Evolutionary conservation across 2,797 vertebrate genomes (phyloP).

Genomic region (Toxotes lorentzi): DNA sequence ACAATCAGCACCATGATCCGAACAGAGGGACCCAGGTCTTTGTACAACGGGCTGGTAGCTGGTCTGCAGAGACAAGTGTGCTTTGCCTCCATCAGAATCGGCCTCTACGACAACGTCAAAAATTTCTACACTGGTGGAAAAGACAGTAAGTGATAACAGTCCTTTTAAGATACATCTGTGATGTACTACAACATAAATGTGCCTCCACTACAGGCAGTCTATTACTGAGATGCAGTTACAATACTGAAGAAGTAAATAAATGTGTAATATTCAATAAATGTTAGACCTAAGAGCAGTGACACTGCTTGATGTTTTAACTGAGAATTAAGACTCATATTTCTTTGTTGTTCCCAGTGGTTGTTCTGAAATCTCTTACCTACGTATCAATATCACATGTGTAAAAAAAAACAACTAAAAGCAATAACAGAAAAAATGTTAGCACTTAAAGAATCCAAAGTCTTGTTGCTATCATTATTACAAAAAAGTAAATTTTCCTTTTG

Average conservation of each 20-base stretch:
- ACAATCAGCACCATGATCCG: conserved; percentile 89
- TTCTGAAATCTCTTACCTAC: no score
- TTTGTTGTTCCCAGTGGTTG: background rate
- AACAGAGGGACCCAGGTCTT: conserved; percentile 87
- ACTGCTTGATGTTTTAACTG: background rate
- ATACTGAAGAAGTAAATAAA: background rate
- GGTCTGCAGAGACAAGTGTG: conserved; percentile 91
- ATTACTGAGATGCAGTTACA: background rate
- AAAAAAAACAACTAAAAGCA: background rate
- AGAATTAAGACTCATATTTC: background rate
- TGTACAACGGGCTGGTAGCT: conserved; percentile 90
- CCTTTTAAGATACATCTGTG: background rate
- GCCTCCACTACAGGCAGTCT: no score
- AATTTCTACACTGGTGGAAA: conserved; percentile 87
- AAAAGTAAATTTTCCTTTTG: background rate
- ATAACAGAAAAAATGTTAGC: no score
- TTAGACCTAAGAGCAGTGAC: background rate
- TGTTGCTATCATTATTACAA: no score
- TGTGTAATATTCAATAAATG: background rate
- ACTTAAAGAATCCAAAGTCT: no score
- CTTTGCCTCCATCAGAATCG: conserved; percentile 90
- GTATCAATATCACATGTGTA: no score
- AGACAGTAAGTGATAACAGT: conserved; percentile 83
- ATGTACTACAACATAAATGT: no score
- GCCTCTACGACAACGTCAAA: conserved; percentile 90